Conservation (phyloP, 2,113 vertebrate genomes). For the Mobula hypostoma region DNA sequence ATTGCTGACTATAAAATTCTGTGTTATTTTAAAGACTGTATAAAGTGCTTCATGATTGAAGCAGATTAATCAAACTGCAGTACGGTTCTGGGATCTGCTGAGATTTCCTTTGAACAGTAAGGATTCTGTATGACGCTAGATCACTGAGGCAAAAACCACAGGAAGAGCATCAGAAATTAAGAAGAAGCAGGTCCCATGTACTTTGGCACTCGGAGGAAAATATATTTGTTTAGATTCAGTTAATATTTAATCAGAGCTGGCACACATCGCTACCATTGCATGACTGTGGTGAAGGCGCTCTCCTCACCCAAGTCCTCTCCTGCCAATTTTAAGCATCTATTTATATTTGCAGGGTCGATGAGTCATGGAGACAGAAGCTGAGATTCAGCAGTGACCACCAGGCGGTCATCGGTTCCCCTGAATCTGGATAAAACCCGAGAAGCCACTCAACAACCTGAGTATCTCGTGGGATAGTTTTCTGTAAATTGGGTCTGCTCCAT, state of each 20-base stretch:
- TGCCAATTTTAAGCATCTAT: slow-evolving; percentile 25
- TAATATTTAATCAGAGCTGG: slow-evolving; percentile 19
- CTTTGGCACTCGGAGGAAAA: not conserved
- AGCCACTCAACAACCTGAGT: not conserved
- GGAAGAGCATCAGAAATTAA: not conserved
- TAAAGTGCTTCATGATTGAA: too few species aligned
- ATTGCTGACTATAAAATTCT: not conserved
- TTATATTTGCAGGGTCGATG: slow-evolving; percentile 5
- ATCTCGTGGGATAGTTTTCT: not conserved
- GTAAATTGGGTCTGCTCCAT: not conserved
- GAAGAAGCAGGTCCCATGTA: not conserved
- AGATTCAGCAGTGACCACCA: not conserved
- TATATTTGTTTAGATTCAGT: slow-evolving; percentile 19
- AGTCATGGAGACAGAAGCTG: not conserved
- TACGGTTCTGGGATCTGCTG: not conserved
- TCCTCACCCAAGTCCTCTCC: not conserved
- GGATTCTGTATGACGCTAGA: not conserved
- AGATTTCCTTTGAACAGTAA: not conserved
- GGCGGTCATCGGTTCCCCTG: not conserved
- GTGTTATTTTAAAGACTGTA: not conserved
- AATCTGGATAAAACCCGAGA: not conserved
- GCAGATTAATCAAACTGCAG: not conserved
- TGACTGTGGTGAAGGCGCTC: not conserved
- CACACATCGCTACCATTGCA: not conserved
- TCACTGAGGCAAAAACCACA: not conserved